Evolutionary conservation across 2,113 vertebrate genomes (phyloP).

Genomic region (Macquaria australasica): DNA sequence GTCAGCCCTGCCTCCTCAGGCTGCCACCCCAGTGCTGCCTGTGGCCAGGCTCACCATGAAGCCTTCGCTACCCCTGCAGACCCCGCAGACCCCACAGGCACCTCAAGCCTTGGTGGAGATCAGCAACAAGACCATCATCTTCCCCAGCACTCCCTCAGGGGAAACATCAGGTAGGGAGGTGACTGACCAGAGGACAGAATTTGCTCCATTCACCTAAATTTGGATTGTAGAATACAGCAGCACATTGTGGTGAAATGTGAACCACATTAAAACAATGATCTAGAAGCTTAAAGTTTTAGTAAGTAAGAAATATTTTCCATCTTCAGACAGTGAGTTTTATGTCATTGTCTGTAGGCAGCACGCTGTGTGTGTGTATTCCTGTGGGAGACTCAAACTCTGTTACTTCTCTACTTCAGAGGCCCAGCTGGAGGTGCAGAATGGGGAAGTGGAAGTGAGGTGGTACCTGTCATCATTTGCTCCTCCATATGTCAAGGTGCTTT

Average conservation of each 20-base stretch:
- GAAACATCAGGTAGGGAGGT: conserved; percentile 88
- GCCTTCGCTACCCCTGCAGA: conserved; percentile 45
- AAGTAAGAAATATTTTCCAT: background rate
- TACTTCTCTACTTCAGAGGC: conserved; percentile 78
- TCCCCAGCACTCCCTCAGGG: conserved; percentile 87
- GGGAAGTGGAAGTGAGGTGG: conserved; percentile 90
- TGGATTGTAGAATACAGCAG: background rate
- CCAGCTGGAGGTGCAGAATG: conserved; percentile 90
- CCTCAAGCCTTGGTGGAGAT: conserved; percentile 85
- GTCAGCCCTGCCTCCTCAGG: conserved; percentile 68
- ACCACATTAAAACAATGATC: background rate
- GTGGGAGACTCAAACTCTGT: conserved; percentile 23
- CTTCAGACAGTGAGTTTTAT: conserved; percentile 2
- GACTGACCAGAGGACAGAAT: background rate
- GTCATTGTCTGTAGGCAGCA: background rate
- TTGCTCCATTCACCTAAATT: background rate
- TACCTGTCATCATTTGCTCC: conserved; percentile 93
- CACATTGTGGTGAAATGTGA: background rate
- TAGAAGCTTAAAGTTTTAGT: background rate
- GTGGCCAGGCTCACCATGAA: conserved; percentile 72
- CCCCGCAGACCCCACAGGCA: conserved; percentile 31
- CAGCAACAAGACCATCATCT: conserved; percentile 87
- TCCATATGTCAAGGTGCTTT: conserved; percentile 92
- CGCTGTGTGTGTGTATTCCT: conserved; percentile 1
- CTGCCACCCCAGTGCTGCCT: conserved; percentile 80